Conservation (phyloP, 2,797 vertebrate species). For the Sandelia bainsii region DNA sequence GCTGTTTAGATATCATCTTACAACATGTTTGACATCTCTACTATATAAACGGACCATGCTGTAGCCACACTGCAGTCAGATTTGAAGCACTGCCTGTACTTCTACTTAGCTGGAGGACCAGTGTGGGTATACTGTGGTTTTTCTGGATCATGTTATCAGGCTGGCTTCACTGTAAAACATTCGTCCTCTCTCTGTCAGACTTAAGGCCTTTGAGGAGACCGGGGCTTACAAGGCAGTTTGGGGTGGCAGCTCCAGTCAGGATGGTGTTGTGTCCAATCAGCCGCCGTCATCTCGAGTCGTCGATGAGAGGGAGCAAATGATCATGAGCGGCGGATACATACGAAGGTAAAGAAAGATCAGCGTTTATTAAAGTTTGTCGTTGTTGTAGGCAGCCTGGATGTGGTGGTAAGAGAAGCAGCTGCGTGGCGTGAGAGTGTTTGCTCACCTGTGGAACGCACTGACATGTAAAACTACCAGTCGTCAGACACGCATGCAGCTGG, state of each 20-base stretch:
- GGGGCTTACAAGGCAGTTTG: slow-evolving; percentile 84
- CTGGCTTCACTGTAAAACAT: neutral
- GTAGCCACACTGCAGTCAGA: neutral
- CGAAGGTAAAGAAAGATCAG: slow-evolving; percentile 75
- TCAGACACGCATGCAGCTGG: slow-evolving; percentile 53
- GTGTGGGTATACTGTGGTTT: neutral
- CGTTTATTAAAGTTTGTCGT: neutral
- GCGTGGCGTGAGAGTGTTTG: slow-evolving; percentile 41
- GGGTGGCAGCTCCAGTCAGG: slow-evolving; percentile 80
- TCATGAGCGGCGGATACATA: slow-evolving; percentile 88
- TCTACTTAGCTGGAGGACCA: neutral
- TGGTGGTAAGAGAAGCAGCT: slow-evolving; percentile 28
- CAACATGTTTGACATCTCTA: neutral
- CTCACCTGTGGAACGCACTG: slow-evolving; percentile 31
- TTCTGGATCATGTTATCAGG: neutral
- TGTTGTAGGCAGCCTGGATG: neutral
- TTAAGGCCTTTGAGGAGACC: slow-evolving; percentile 85
- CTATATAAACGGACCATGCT: neutral
- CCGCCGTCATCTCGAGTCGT: slow-evolving; percentile 84
- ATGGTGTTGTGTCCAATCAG: slow-evolving; percentile 85
- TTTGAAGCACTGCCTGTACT: too few relatives aligned
- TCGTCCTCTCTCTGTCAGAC: slow-evolving; percentile 61
- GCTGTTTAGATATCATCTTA: neutral
- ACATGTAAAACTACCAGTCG: slow-evolving; percentile 18
- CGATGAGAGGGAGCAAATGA: slow-evolving; percentile 87